These are phyloP conservation scores for Mythimna impura DNA, from an alignment of 2,888 invertebrate species.

Conservation along the genomic window DNA sequence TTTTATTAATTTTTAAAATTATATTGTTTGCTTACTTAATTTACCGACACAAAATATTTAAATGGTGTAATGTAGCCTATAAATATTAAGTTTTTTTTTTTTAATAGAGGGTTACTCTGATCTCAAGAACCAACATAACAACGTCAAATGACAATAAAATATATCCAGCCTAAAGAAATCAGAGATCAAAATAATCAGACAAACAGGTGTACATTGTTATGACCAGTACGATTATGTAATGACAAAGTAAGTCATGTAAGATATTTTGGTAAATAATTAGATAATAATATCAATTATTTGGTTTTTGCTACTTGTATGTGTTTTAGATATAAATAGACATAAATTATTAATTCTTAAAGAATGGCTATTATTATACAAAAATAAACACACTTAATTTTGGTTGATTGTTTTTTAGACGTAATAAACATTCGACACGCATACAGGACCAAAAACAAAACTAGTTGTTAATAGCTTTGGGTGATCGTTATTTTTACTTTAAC, in stretches of 20 bases:
- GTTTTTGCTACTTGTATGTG: neutral
- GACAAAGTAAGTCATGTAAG: neutral
- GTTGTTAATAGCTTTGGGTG: neutral
- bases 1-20: too few species aligned
- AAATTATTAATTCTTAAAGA: slow-evolving; percentile 10
- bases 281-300: neutral
- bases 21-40: too few species aligned
- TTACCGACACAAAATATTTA: too few species aligned
- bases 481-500: neutral
- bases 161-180: neutral
- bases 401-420: neutral
- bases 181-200: neutral
- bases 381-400: slow-evolving; percentile 3
- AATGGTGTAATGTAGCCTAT: too few species aligned
- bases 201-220: neutral
- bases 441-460: neutral
- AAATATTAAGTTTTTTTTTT: neutral
- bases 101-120: neutral
- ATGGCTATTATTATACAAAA: neutral
- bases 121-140: neutral
- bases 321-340: neutral
- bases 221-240: neutral
- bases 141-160: neutral
- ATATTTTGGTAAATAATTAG: neutral
- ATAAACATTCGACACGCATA: slow-evolving; percentile 8